phyloP scores from a whole-genome alignment of 2,113 vertebrate genomes.

The Microcebus griseorufus region DNA sequence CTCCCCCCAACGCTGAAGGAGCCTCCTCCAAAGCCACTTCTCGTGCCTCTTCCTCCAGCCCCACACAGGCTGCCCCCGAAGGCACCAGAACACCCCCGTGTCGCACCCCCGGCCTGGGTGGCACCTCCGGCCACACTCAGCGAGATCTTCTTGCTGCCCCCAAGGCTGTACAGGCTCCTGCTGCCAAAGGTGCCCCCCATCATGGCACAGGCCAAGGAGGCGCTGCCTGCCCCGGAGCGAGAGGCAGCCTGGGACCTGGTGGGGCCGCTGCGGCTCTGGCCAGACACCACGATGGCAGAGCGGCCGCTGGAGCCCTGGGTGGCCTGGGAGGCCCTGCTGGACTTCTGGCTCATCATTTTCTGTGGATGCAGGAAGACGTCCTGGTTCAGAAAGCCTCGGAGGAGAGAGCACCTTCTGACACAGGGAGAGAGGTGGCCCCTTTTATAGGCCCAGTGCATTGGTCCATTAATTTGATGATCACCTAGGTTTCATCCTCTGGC shows the following conservation, averaged over 20 bases:
- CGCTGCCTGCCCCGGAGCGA: neutral
- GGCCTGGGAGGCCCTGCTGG: neutral
- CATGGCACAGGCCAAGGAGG: neutral
- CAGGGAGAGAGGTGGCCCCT: neutral
- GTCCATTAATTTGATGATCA: neutral
- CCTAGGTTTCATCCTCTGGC: too few species aligned
- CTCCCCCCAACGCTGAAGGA: neutral
- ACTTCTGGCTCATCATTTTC: neutral
- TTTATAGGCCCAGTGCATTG: slow-evolving; percentile 31
- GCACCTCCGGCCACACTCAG: neutral
- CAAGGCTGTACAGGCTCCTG: slow-evolving; percentile 44
- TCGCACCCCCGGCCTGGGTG: neutral
- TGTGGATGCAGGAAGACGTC: neutral
- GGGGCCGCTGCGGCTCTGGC: neutral
- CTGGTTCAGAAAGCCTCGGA: slow-evolving; percentile 13
- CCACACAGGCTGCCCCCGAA: neutral
- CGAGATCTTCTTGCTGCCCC: slow-evolving; percentile 47
- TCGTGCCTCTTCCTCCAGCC: neutral
- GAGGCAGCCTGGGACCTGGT: neutral
- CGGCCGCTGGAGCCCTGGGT: neutral
- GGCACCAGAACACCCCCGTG: too few species aligned
- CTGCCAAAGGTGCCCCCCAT: slow-evolving; percentile 49
- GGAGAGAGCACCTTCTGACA: neutral
- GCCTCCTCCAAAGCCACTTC: neutral
- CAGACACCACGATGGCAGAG: neutral